Conservation (phyloP, 2,797 vertebrate genomes). For the Coregonus ussuriensis region DNA sequence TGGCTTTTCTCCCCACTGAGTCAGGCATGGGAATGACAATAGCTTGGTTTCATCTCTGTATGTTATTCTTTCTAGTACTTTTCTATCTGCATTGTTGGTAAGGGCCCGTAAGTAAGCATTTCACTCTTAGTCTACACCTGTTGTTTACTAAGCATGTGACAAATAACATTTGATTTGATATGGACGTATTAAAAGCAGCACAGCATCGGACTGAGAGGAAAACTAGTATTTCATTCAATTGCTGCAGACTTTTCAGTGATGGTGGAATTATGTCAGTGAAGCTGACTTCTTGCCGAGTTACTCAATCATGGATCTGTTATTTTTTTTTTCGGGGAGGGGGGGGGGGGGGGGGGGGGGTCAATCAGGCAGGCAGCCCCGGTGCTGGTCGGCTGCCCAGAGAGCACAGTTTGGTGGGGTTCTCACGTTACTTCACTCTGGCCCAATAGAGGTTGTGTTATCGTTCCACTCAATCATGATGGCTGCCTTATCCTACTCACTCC, state of each 20-base stretch:
- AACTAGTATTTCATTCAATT: not conserved
- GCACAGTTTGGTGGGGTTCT: constrained; percentile 65
- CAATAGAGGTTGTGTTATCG: constrained; percentile 58
- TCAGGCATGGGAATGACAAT: constrained; percentile 32
- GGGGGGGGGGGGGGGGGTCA: too few species aligned
- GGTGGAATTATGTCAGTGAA: constrained; percentile 17
- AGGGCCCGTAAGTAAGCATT: too few species aligned
- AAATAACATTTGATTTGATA: not conserved
- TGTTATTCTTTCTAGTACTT: constrained; percentile 54
- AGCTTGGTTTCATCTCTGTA: constrained; percentile 13
- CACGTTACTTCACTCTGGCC: constrained; percentile 64
- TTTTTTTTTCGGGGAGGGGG: not conserved
- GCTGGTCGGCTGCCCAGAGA: constrained; percentile 62
- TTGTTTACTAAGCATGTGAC: too few species aligned
- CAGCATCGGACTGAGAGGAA: not conserved
- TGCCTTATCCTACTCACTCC: constrained; percentile 39
- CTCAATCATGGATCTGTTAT: constrained; percentile 40
- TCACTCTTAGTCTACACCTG: too few species aligned
- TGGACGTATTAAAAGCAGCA: not conserved
- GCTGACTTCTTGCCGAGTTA: constrained; percentile 23
- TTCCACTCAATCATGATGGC: constrained; percentile 60
- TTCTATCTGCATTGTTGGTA: too few species aligned
- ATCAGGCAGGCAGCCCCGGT: constrained; percentile 38
- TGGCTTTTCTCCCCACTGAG: constrained; percentile 35
- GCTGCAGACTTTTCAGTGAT: not conserved